Percentiles rank a stretch among this genome's conserved stretches.
These are phyloP conservation scores for Lasioglossum calceatum DNA, from an alignment of 2,888 invertebrate genomes.

Conservation along the genomic window DNA sequence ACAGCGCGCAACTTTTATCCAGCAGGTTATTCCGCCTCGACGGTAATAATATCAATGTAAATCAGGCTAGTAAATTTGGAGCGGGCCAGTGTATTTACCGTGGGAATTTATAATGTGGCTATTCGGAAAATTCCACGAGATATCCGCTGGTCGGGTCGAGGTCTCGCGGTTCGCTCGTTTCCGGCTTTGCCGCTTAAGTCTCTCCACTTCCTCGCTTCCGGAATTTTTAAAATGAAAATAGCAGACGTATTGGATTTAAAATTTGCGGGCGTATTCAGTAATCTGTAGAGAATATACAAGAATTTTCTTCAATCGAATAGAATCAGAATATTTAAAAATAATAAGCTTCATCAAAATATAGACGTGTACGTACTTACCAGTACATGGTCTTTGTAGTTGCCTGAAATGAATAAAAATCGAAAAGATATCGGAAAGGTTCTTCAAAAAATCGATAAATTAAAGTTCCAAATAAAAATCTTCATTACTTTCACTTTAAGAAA, in stretches of 20 bases:
- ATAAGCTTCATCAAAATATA: no score
- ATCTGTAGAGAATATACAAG: not conserved
- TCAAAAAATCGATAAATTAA: no score
- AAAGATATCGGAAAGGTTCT: no score
- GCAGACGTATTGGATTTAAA: not conserved
- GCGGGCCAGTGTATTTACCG: conserved; percentile 9
- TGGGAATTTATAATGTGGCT: conserved; percentile 3
- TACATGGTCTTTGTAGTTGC: no score
- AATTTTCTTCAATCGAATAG: not conserved
- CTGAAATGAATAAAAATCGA: no score
- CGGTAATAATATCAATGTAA: conserved; percentile 35
- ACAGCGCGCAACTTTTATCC: conserved; percentile 26
- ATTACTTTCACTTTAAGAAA: not conserved
- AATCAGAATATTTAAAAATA: no score
- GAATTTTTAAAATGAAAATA: not conserved
- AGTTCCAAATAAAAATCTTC: not conserved
- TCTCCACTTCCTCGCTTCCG: not conserved
- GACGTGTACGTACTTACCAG: no score
- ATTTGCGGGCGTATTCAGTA: not conserved
- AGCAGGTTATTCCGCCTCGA: conserved; percentile 16
- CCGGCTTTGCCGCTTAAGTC: not conserved
- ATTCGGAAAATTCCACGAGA: not conserved
- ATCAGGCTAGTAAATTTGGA: conserved; percentile 26
- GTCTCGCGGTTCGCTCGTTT: not conserved
- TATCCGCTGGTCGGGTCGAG: not conserved